These are phyloP conservation scores for Sphaerolaimus hirsutus DNA, from an alignment of 2,888 invertebrate genomes.

Conservation along the genomic window DNA sequence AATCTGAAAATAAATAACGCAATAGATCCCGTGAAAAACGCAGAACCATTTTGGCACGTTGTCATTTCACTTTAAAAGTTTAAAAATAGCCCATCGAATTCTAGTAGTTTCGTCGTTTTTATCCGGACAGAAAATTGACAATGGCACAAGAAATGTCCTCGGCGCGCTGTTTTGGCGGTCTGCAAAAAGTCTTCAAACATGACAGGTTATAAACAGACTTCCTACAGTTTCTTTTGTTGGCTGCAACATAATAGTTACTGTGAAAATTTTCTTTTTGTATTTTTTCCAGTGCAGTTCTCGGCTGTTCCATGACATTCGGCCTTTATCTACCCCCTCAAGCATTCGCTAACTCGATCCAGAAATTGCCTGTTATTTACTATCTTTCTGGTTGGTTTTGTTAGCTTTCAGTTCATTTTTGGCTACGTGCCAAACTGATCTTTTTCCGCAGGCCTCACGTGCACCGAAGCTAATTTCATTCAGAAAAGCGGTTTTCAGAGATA, in stretches of 20 bases:
- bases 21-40: no score
- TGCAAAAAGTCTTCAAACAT: slow-evolving; percentile 59
- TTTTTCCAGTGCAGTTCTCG: slow-evolving; percentile 39
- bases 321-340: slow-evolving; percentile 57
- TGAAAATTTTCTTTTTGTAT: neutral
- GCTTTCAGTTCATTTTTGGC: neutral
- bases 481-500: slow-evolving; percentile 81
- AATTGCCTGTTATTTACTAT: slow-evolving; percentile 61
- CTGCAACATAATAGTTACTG: neutral
- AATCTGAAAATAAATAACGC: no score
- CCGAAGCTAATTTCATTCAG: slow-evolving; percentile 75
- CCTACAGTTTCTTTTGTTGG: neutral
- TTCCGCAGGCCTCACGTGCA: slow-evolving; percentile 48
- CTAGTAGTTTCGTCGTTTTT: no score
- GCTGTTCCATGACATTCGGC: slow-evolving; percentile 77
- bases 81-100: no score
- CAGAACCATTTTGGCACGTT: no score
- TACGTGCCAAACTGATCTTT: neutral
- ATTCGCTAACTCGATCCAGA: slow-evolving; percentile 20
- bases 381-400: slow-evolving; percentile 37
- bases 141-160: slow-evolving; percentile 18
- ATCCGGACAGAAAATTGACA: no score
- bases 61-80: no score
- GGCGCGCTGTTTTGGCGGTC: slow-evolving; percentile 53
- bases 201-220: slow-evolving; percentile 35